Evolutionary conservation across 2,888 invertebrate genomes (phyloP).

Genomic region (Periphyllus acericola): DNA sequence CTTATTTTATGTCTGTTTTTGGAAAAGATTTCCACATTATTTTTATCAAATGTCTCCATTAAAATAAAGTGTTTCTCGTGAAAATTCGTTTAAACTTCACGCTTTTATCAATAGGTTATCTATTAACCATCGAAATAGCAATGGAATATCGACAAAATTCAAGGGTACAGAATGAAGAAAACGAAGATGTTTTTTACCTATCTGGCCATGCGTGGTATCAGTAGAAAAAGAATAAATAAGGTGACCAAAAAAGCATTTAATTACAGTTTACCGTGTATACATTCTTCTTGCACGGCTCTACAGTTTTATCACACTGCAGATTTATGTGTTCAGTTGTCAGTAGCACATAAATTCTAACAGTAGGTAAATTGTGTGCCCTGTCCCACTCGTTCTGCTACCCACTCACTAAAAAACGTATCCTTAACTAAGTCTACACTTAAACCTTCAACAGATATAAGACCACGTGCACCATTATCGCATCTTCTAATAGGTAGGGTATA

Average conservation of each 20-base stretch:
- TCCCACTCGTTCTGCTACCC: background rate
- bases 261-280: constrained; percentile 46
- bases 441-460: background rate
- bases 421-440: constrained; percentile 5
- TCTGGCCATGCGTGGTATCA: background rate
- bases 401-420: background rate
- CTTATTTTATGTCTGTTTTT: background rate
- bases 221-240: constrained; percentile 14
- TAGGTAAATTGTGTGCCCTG: constrained; percentile 25
- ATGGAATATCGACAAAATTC: constrained; percentile 7
- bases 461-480: constrained; percentile 1
- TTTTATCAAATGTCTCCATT: background rate
- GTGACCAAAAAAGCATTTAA: constrained; percentile 52
- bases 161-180: background rate
- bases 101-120: constrained; percentile 31
- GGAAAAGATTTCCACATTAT: background rate
- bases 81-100: constrained; percentile 26
- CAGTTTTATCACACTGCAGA: constrained; percentile 51
- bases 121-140: constrained; percentile 24
- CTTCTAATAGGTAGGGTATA: background rate
- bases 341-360: constrained; percentile 49
- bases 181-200: constrained; percentile 6
- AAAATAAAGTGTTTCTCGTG: background rate
- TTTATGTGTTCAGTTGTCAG: constrained; percentile 51
- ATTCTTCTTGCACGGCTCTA: constrained; percentile 12